Evolutionary conservation across 2,888 invertebrate genomes (phyloP), one percentile per base, ranked within the genome.

Genomic region (Ischnura elegans): DNA sequence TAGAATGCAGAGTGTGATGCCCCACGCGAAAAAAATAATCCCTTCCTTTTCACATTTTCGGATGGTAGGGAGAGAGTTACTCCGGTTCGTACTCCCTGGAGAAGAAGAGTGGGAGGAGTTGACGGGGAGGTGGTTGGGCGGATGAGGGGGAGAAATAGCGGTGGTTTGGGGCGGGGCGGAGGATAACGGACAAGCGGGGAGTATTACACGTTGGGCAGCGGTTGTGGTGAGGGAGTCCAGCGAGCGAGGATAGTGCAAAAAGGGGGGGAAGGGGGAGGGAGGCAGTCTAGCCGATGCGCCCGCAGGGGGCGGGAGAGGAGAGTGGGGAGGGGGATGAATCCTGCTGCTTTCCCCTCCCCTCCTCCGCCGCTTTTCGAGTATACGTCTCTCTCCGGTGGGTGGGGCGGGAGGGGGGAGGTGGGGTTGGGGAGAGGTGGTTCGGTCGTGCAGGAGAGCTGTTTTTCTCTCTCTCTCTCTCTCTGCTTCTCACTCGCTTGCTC

Each of bases 251-350:
- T 25, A 25, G 36, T 13, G n/a, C 8, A 6, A 66, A 6, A 55
- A 6, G 2, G 61, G 2, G 25, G 61, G 61, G 76, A 36, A 76
- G 76, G 36, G 76, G 16, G 51, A 19, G 29, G 61, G 76, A 13
- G 36, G 76, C 25, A 76, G 76, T 76, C 76, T 76, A 76, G 76
- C 76, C 76, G 76, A 76, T 76, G 76, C 76, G 76, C 29, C 76
- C 36, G 6, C 2, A 16, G 76, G 76, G 25, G 43, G n/a, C n/a
- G 61, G 16, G 55, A 8, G 25, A 66, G 43, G 61, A 45, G 42
- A 8, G 46, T 3, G 76, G 1, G 42, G 85, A 43, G 85, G 43
- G 10, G 85, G 16, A 21, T 19, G 85, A 42, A 43, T 42, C 85
- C 2, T 43, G 19, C 85, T n/a, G n/a, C n/a, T n/a, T n/a, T n/a